phyloP scores from a whole-genome alignment of 2,797 vertebrate genomes.

The Propithecus perrieri region DNA sequence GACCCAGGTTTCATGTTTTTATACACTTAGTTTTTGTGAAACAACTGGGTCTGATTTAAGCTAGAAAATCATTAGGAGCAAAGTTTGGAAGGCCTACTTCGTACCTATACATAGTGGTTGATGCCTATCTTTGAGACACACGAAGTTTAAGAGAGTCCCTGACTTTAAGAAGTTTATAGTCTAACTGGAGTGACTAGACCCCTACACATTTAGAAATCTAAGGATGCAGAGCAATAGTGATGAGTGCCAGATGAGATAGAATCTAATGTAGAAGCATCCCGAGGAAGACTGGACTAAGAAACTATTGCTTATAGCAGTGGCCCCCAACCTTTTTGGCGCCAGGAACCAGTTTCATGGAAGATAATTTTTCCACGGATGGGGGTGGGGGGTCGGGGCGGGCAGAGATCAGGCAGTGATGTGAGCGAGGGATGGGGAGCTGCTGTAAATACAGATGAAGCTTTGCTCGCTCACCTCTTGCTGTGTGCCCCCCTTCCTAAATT shows the following conservation, averaged over 20 bases:
- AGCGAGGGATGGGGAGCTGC: no score
- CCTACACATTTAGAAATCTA: not conserved
- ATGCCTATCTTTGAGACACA: not conserved
- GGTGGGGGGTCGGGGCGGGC: no score
- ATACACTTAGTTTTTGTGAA: conserved; percentile 4
- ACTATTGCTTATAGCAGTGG: not conserved
- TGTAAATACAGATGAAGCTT: no score
- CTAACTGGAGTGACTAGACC: not conserved
- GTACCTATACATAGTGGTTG: not conserved
- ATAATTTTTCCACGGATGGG: no score
- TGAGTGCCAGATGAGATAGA: not conserved
- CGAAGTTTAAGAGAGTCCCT: not conserved
- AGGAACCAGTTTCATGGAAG: no score
- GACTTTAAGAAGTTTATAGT: not conserved
- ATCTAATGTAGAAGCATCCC: not conserved
- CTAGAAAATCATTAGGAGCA: conserved; percentile 1
- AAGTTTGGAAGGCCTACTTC: conserved; percentile 8
- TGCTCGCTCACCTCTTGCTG: no score
- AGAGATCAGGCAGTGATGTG: no score
- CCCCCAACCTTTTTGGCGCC: no score
- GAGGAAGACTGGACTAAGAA: not conserved
- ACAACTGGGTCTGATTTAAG: conserved; percentile 6
- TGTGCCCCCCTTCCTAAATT: no score
- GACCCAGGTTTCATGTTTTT: conserved; percentile 42
- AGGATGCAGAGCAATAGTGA: not conserved